Conservation (phyloP, 2,113 vertebrate genomes). For the Eclectus roratus region DNA sequence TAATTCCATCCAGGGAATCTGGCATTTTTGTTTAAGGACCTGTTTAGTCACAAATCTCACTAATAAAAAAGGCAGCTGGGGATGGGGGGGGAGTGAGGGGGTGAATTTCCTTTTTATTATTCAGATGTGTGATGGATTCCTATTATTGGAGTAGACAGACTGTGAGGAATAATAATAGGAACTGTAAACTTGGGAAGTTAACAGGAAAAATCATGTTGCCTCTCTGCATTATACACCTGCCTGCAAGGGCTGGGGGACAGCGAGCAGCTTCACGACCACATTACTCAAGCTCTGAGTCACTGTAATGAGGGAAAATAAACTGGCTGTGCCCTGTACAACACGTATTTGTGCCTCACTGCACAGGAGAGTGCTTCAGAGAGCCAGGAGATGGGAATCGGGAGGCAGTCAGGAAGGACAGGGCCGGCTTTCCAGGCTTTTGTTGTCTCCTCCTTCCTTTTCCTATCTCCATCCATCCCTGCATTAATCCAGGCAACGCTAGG, state of each 20-base stretch:
- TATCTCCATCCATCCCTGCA: background rate
- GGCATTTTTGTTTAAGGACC: background rate
- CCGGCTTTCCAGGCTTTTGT: accelerated
- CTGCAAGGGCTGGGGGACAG: background rate
- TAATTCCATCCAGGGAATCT: background rate
- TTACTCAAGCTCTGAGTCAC: background rate
- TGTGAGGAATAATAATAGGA: background rate
- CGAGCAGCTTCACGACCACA: background rate
- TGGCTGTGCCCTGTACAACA: background rate
- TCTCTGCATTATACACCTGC: background rate
- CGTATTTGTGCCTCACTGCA: background rate
- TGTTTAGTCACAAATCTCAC: conserved; percentile 12
- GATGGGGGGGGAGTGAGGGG: background rate
- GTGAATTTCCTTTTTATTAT: background rate
- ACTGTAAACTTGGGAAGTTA: background rate
- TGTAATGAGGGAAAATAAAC: background rate
- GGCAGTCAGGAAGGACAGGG: accelerated
- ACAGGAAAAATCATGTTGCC: background rate
- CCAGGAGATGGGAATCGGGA: accelerated
- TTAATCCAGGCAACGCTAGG: background rate
- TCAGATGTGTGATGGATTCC: background rate
- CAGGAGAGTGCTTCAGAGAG: background rate
- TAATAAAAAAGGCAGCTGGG: background rate
- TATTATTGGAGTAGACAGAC: background rate
- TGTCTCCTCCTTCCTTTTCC: background rate